Percentiles rank a stretch among this genome's conserved stretches.
Conservation (phyloP, 2,113 vertebrate species). For the Merops nubicus region DNA sequence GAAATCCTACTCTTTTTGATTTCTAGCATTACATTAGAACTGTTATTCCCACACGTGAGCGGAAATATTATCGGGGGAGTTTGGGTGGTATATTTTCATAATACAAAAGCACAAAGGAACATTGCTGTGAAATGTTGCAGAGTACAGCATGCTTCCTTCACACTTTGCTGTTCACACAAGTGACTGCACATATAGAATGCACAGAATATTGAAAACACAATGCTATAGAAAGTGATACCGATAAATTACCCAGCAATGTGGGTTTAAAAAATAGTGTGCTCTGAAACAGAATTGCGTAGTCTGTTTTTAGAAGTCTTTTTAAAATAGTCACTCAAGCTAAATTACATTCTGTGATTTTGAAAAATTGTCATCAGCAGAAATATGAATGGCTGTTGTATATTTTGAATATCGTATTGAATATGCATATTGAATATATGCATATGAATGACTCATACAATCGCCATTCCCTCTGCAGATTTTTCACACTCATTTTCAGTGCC, state of each 20-base stretch:
- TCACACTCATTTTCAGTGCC: fast-evolving
- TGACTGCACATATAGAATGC: fast-evolving
- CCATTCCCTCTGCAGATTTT: neutral
- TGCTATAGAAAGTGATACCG: neutral
- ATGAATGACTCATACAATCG: neutral
- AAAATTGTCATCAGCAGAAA: neutral
- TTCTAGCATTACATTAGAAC: neutral
- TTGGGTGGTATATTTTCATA: neutral
- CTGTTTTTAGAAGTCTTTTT: neutral
- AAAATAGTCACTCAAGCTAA: neutral
- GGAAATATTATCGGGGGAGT: neutral
- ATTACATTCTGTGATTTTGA: neutral
- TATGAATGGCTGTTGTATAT: neutral
- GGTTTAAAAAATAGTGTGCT: neutral
- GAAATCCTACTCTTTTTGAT: neutral
- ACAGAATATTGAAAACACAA: fast-evolving
- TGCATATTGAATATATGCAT: neutral
- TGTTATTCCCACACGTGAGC: neutral
- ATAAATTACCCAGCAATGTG: neutral
- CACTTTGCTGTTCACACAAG: neutral
- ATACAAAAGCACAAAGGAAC: neutral
- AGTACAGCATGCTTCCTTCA: neutral
- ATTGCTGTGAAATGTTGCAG: neutral
- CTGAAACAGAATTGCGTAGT: neutral
- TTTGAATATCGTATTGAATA: neutral